Evolutionary conservation across 2,113 vertebrate genomes (phyloP).

Genomic region (Callaeas wilsoni): DNA sequence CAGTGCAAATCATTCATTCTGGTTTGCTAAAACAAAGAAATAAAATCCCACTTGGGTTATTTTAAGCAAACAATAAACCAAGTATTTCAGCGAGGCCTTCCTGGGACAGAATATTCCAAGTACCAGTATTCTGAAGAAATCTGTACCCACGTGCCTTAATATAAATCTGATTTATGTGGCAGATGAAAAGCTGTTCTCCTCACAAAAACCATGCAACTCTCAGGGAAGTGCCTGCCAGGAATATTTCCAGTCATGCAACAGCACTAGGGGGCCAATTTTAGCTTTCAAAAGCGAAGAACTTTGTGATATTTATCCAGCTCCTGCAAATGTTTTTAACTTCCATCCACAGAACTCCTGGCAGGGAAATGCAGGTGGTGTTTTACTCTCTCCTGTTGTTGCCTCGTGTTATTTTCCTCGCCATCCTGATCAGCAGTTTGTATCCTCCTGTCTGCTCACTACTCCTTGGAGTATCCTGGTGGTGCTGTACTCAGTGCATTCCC

Average conservation of each 20-base stretch:
- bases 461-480: neutral
- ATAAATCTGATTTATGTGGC: neutral
- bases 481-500: neutral
- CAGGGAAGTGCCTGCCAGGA: neutral
- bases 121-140: neutral
- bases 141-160: neutral
- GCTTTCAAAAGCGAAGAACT: neutral
- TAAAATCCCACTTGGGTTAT: constrained; percentile 12
- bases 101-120: neutral
- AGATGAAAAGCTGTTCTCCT: neutral
- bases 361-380: neutral
- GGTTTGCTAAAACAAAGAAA: constrained; percentile 82
- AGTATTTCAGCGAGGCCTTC: neutral
- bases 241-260: neutral
- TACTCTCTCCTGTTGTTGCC: neutral
- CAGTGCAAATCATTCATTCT: constrained; percentile 89
- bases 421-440: neutral
- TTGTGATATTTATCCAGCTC: neutral
- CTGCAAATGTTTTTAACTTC: neutral
- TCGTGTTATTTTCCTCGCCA: neutral
- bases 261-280: neutral
- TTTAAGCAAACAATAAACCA: neutral
- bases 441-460: neutral
- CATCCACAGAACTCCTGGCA: neutral
- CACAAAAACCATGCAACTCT: neutral